phyloP scores from a whole-genome alignment of 2,888 invertebrate genomes.

The Timema podura region DNA sequence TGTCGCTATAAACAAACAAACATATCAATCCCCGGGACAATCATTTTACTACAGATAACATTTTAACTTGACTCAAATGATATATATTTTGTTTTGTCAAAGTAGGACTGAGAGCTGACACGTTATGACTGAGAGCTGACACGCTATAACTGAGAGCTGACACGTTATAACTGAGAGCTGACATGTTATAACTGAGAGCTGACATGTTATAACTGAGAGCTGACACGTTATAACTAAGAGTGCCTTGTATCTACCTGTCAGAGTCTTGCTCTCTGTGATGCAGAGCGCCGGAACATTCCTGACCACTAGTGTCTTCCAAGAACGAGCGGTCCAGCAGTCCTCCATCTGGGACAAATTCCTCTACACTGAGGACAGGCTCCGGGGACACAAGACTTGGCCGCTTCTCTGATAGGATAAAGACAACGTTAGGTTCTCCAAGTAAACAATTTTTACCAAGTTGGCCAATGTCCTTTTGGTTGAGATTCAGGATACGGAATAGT shows the following conservation, averaged over 20 bases:
- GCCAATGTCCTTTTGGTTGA: too few species aligned
- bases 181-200: too few species aligned
- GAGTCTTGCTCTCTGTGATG: conserved; percentile 47
- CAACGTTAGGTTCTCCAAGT: conserved; percentile 22
- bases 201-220: neutral
- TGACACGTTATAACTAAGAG: too few species aligned
- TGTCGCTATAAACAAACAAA: conserved; percentile 53
- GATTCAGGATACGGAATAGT: too few species aligned
- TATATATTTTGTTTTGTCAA: neutral
- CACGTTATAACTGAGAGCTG: too few species aligned
- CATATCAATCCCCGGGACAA: neutral
- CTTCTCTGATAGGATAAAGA: conserved; percentile 37
- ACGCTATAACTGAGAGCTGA: neutral
- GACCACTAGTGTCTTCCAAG: conserved; percentile 59
- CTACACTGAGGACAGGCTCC: conserved; percentile 49
- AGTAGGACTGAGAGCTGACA: too few species aligned
- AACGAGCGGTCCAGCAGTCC: conserved; percentile 73
- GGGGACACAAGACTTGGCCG: conserved; percentile 34
- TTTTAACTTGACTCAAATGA: conserved; percentile 2
- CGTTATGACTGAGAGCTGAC: neutral
- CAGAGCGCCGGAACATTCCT: conserved; percentile 29
- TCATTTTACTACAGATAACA: neutral
- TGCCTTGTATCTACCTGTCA: conserved; percentile 49
- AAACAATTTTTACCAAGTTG: too few species aligned
- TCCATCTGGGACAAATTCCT: conserved; percentile 69